Evolutionary conservation across 2,797 vertebrate genomes (phyloP).

Genomic region (Podarcis lilfordi): DNA sequence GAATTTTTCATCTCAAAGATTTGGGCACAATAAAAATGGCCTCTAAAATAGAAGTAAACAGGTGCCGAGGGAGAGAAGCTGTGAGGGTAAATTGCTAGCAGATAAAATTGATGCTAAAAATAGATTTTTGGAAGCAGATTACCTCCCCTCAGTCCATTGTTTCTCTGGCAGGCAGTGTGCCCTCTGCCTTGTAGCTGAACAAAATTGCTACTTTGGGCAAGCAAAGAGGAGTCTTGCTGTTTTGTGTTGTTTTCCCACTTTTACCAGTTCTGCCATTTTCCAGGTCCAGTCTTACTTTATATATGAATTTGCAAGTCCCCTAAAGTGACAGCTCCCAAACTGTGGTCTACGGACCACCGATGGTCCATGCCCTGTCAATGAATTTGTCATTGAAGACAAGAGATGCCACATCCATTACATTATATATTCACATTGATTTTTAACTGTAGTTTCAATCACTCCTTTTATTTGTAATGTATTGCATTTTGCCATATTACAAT

Average conservation of each 20-base stretch:
- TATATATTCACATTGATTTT: too few species aligned
- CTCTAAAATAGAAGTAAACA: constrained; percentile 14
- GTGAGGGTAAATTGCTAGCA: constrained; percentile 2
- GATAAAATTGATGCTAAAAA: constrained; percentile 25
- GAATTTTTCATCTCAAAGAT: background rate
- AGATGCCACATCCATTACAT: too few species aligned
- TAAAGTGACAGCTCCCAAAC: background rate
- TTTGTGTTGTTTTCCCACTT: background rate
- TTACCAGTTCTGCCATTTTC: fast-evolving
- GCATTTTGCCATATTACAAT: too few species aligned
- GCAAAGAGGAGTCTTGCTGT: background rate
- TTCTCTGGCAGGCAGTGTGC: constrained; percentile 4
- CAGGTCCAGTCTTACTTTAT: constrained; percentile 14
- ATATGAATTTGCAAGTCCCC: background rate
- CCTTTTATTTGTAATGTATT: too few species aligned
- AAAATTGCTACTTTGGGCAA: constrained; percentile 3
- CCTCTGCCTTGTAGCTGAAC: background rate
- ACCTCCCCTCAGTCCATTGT: background rate
- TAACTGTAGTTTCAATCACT: too few species aligned
- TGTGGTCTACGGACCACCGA: too few species aligned
- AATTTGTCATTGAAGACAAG: too few species aligned
- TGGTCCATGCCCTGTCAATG: too few species aligned
- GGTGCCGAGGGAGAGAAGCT: background rate
- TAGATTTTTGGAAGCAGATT: constrained; percentile 7
- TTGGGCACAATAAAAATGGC: background rate